These are phyloP conservation scores for Tiliqua scincoides DNA, from an alignment of 2,113 vertebrate genomes.

Conservation along the genomic window DNA sequence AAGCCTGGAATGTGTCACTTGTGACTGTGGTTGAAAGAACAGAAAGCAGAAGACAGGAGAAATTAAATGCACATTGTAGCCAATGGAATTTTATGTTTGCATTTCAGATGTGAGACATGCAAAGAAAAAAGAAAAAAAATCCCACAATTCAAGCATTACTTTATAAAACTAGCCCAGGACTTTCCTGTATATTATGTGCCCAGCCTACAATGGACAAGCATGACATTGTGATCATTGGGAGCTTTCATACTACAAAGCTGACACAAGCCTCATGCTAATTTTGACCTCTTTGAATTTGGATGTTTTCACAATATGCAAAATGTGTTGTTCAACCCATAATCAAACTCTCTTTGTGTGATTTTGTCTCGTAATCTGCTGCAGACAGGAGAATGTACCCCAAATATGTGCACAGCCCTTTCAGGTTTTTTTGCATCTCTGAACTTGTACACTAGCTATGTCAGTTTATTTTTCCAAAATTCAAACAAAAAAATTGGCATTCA, in stretches of 20 bases:
- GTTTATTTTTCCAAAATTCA: rapidly evolving
- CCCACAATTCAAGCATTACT: neutral
- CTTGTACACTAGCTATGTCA: rapidly evolving
- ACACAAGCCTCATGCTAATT: neutral
- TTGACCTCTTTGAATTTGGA: constrained; percentile 1
- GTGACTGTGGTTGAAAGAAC: neutral
- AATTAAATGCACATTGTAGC: neutral
- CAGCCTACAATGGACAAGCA: neutral
- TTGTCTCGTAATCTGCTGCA: neutral
- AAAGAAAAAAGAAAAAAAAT: no score
- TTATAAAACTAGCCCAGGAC: neutral
- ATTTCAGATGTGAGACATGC: neutral
- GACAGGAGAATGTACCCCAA: neutral
- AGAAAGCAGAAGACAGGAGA: neutral
- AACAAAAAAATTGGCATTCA: neutral
- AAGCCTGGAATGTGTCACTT: neutral
- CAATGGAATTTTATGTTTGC: neutral
- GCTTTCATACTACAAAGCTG: neutral
- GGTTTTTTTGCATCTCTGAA: neutral
- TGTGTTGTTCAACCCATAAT: neutral
- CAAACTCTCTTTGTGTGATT: neutral
- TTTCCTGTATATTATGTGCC: neutral
- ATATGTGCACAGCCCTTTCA: rapidly evolving
- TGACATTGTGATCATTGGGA: neutral
- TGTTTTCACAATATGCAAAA: constrained; percentile 1